Percentiles rank a stretch among this genome's conserved stretches.
Evolutionary conservation across 2,888 invertebrate genomes (phyloP).

Genomic region (Ophion costatus): DNA sequence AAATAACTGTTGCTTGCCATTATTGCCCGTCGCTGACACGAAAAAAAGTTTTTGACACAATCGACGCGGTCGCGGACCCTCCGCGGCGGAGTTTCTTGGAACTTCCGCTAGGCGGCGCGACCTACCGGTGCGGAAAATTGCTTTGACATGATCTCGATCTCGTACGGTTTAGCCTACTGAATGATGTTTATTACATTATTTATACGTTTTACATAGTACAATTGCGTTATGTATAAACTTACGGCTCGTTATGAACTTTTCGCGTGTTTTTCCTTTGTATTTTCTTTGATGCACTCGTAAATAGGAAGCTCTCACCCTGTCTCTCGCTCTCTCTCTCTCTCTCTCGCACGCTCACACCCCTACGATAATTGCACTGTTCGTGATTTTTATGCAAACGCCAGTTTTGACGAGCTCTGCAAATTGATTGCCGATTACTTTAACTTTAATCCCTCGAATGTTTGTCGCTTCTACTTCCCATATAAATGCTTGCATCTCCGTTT

Average conservation of each 20-base stretch:
- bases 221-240: constrained; percentile 59
- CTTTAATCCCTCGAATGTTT: background rate
- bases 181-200: constrained; percentile 67
- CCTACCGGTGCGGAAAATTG: constrained; percentile 12
- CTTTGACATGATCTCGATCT: background rate
- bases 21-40: background rate
- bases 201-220: constrained; percentile 62
- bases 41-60: background rate
- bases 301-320: constrained; percentile 52
- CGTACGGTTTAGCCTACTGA: constrained; percentile 30
- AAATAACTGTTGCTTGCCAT: background rate
- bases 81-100: background rate
- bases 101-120: background rate
- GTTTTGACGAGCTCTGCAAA: constrained; percentile 10
- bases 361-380: constrained; percentile 56
- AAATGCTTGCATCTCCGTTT: background rate
- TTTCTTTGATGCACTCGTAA: constrained; percentile 38
- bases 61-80: background rate
- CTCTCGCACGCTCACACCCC: background rate
- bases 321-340: constrained; percentile 4
- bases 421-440: background rate
- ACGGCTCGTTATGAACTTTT: constrained; percentile 38
- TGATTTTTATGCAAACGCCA: constrained; percentile 29
- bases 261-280: constrained; percentile 9
- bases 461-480: background rate